Evolutionary conservation across 2,888 invertebrate species (phyloP).

Genomic region (Bhutanitis thaidina): DNA sequence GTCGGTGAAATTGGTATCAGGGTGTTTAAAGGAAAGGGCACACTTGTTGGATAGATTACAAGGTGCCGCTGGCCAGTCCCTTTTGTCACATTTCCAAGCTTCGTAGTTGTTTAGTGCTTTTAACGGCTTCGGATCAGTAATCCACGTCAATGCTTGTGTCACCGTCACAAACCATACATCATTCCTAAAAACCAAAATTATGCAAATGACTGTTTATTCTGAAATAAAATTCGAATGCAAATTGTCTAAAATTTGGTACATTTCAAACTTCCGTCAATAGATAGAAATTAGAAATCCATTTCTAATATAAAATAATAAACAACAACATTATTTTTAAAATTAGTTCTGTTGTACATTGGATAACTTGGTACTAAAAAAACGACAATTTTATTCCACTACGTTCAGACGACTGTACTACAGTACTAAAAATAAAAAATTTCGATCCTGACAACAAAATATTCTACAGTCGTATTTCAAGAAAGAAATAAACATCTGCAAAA

Average conservation of each 20-base stretch:
- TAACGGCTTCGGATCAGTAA: conserved; percentile 89
- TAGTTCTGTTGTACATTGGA: too few species aligned
- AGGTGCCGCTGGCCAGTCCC: conserved; percentile 85
- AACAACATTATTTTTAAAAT: neutral
- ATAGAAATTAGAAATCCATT: neutral
- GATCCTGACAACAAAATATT: too few species aligned
- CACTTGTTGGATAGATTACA: conserved; percentile 92
- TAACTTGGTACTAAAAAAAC: too few species aligned
- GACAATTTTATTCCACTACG: too few species aligned
- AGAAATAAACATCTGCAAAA: too few species aligned
- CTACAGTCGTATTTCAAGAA: too few species aligned
- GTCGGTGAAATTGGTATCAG: conserved; percentile 87
- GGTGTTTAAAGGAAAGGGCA: conserved; percentile 87
- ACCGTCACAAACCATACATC: conserved; percentile 93
- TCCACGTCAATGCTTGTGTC: conserved; percentile 94
- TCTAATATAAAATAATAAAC: neutral
- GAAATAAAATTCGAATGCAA: too few species aligned
- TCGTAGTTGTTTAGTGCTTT: conserved; percentile 86
- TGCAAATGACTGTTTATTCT: too few species aligned
- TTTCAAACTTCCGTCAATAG: neutral
- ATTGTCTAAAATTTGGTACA: neutral
- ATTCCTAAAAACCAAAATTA: conserved; percentile 77
- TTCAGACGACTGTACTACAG: too few species aligned
- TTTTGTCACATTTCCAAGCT: conserved; percentile 89
- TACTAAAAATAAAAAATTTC: too few species aligned